These are phyloP conservation scores for Eulimnadia texana DNA, from an alignment of 1,140 invertebrate species.

Conservation along the genomic window DNA sequence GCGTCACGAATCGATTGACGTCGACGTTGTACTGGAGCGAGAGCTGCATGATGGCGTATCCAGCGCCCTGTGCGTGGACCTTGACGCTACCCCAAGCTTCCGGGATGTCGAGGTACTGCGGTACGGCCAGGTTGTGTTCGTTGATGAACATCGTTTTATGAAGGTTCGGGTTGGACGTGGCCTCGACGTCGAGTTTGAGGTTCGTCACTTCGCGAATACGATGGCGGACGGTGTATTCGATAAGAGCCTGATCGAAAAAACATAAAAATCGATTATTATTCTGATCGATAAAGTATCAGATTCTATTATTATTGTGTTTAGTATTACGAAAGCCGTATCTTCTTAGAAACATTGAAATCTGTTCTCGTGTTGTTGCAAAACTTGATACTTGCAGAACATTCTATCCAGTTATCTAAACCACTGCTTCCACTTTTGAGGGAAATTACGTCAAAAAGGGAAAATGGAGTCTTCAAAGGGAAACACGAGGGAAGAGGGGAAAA, in stretches of 20 bases:
- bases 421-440: too few relatives aligned
- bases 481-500: too few relatives aligned
- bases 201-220: constrained; percentile 74
- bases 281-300: neutral
- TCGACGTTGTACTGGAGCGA: constrained; percentile 92
- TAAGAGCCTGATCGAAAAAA: constrained; percentile 49
- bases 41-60: constrained; percentile 82
- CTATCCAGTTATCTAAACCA: too few relatives aligned
- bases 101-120: constrained; percentile 62
- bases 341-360: too few relatives aligned
- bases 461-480: too few relatives aligned
- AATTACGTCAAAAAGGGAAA: too few relatives aligned
- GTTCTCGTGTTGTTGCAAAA: too few relatives aligned
- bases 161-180: constrained; percentile 36
- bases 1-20: constrained; percentile 64
- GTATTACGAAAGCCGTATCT: too few relatives aligned
- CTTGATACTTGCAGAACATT: too few relatives aligned
- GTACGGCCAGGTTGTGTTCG: constrained; percentile 53
- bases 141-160: constrained; percentile 50
- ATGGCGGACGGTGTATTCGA: constrained; percentile 73
- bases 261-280: neutral
- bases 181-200: constrained; percentile 63
- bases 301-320: constrained; percentile 12
- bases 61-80: constrained; percentile 74
- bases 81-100: constrained; percentile 85